phyloP scores from a whole-genome alignment of 92 coral and sea anemone genomes.

The Pocillopora meandrina region DNA sequence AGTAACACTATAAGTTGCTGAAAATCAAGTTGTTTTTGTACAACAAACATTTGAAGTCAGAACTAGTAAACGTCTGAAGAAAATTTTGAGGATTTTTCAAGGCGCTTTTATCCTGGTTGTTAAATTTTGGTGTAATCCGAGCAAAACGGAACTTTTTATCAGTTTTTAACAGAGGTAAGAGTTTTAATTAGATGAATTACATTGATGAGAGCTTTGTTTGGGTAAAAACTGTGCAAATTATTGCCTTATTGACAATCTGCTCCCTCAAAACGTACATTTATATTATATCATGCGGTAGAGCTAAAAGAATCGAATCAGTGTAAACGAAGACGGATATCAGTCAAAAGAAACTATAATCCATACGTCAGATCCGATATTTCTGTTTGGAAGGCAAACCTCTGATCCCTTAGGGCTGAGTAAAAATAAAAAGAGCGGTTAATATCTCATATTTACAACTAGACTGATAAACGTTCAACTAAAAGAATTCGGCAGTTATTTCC shows the following conservation, averaged over 20 bases:
- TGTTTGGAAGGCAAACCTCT: too few relatives aligned
- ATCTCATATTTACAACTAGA: too few relatives aligned
- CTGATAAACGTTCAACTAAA: too few relatives aligned
- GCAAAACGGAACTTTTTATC: background rate
- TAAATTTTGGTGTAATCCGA: background rate
- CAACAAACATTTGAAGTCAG: background rate
- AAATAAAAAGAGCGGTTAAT: too few relatives aligned
- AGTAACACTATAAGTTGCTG: background rate
- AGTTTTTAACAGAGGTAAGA: conserved; percentile 15
- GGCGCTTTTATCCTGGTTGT: background rate
- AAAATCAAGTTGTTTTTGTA: background rate
- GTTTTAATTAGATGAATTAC: background rate
- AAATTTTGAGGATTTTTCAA: background rate
- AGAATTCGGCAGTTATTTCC: too few relatives aligned
- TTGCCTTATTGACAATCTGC: background rate
- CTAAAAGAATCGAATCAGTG: too few relatives aligned
- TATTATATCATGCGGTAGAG: too few relatives aligned
- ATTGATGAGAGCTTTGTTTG: background rate
- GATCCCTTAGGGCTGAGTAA: too few relatives aligned
- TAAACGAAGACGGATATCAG: too few relatives aligned
- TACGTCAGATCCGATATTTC: too few relatives aligned
- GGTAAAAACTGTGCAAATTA: background rate
- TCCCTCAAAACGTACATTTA: too few relatives aligned
- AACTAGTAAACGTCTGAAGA: background rate
- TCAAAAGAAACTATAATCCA: too few relatives aligned